These are phyloP conservation scores for Mesorhabditis spiculigera DNA, from an alignment of 2,888 invertebrate species.

Conservation along the genomic window DNA sequence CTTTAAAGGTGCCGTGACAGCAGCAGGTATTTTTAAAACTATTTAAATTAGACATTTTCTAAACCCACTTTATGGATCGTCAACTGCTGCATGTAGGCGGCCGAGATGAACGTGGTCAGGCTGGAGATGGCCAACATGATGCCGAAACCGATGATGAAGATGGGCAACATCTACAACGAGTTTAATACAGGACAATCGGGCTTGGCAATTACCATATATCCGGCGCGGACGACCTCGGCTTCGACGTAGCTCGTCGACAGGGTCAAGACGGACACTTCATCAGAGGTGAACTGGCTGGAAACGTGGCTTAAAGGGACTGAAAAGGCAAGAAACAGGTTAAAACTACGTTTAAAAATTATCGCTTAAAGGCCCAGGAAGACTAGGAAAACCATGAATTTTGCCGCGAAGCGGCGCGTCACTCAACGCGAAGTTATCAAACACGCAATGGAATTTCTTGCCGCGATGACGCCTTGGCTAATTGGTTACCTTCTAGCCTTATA, in stretches of 20 bases:
- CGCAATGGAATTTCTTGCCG: no score
- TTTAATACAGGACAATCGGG: slow-evolving; percentile 15
- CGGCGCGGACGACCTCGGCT: slow-evolving; percentile 46
- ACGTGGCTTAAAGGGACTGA: not conserved
- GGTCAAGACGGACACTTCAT: slow-evolving; percentile 39
- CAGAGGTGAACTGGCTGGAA: slow-evolving; percentile 42
- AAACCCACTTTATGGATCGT: slow-evolving; percentile 39
- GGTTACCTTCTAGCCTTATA: no score
- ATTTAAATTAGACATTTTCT: not conserved
- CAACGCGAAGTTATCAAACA: no score
- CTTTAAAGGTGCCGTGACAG: no score
- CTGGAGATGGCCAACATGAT: slow-evolving; percentile 50
- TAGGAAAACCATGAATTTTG: no score
- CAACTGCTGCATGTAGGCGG: slow-evolving; percentile 53
- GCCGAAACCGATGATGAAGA: slow-evolving; percentile 39
- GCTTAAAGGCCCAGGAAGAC: not conserved
- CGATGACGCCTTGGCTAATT: no score
- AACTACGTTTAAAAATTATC: not conserved
- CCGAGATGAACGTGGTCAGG: slow-evolving; percentile 43
- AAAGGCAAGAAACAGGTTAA: not conserved
- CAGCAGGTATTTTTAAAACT: no score
- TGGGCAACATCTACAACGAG: not conserved
- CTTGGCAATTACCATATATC: slow-evolving; percentile 34
- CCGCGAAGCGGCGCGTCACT: no score
- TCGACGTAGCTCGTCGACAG: slow-evolving; percentile 51